phyloP scores from a whole-genome alignment of 2,888 invertebrate genomes.

The Mimas tiliae region DNA sequence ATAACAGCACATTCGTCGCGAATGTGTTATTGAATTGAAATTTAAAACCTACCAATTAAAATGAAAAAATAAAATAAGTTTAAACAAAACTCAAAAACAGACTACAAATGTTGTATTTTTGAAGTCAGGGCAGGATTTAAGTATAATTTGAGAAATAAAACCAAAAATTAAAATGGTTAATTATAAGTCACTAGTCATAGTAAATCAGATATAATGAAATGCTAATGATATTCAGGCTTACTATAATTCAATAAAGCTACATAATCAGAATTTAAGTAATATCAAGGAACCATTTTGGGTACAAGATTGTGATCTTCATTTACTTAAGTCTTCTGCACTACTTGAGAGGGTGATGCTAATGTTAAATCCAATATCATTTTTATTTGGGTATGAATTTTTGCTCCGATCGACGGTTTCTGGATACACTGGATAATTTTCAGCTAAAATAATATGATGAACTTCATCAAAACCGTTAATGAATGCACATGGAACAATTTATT shows the following conservation, averaged over 20 bases:
- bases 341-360: constrained; percentile 59
- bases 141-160: too few relatives aligned
- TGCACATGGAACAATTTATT: background rate
- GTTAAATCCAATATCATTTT: constrained; percentile 67
- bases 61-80: too few relatives aligned
- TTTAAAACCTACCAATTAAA: too few relatives aligned
- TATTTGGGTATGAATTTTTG: constrained; percentile 38
- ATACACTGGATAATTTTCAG: constrained; percentile 37
- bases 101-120: too few relatives aligned
- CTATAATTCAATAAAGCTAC: constrained; percentile 16
- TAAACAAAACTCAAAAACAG: too few relatives aligned
- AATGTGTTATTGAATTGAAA: too few relatives aligned
- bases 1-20: too few relatives aligned
- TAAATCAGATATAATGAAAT: background rate
- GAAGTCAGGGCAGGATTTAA: too few relatives aligned
- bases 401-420: constrained; percentile 31
- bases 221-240: background rate
- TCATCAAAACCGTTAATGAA: background rate
- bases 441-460: constrained; percentile 46
- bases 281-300: constrained; percentile 26
- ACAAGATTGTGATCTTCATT: constrained; percentile 31
- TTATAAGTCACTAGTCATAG: too few relatives aligned
- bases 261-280: constrained; percentile 23
- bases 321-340: constrained; percentile 37
- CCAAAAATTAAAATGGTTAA: too few relatives aligned